Conservation (phyloP, 2,888 invertebrate genomes). For the Iphiclides podalirius region DNA sequence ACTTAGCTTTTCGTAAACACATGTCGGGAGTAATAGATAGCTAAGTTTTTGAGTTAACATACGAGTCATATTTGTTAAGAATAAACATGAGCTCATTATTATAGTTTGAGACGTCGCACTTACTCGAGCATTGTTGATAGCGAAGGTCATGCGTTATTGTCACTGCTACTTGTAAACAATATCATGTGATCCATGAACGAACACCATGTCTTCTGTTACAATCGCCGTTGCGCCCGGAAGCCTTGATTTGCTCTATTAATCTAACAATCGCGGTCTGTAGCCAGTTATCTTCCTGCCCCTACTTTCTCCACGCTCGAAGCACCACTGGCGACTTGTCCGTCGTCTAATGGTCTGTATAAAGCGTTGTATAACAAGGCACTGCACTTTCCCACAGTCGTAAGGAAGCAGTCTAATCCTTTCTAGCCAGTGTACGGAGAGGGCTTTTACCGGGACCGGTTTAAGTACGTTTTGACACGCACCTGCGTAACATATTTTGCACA, state of each 20-base stretch:
- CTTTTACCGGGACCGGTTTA: too few relatives aligned
- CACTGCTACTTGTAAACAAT: slow-evolving; percentile 32
- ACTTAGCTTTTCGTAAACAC: neutral
- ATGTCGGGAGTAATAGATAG: neutral
- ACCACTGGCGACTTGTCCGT: slow-evolving; percentile 7
- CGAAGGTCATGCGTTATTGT: slow-evolving; percentile 65
- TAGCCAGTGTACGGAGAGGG: neutral
- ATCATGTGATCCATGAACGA: slow-evolving; percentile 24
- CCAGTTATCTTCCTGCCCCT: slow-evolving; percentile 44
- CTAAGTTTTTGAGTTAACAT: neutral
- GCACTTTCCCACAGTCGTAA: slow-evolving; percentile 19
- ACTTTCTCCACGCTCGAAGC: slow-evolving; percentile 49
- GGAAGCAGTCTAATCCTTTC: slow-evolving; percentile 1
- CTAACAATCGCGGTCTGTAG: slow-evolving; percentile 50
- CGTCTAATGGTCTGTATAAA: neutral
- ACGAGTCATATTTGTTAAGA: neutral
- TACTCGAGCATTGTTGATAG: slow-evolving; percentile 35
- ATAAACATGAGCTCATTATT: slow-evolving; percentile 6
- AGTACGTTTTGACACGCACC: too few relatives aligned
- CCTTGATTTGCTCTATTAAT: slow-evolving; percentile 58
- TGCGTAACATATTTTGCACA: neutral
- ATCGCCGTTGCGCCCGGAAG: slow-evolving; percentile 38
- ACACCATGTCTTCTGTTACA: slow-evolving; percentile 22
- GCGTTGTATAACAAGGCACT: slow-evolving; percentile 14
- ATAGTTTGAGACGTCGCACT: slow-evolving; percentile 49